Base-by-base conservation (phyloP, 2,113 vertebrate genomes). In the Scophthalmus maximus region DNA sequence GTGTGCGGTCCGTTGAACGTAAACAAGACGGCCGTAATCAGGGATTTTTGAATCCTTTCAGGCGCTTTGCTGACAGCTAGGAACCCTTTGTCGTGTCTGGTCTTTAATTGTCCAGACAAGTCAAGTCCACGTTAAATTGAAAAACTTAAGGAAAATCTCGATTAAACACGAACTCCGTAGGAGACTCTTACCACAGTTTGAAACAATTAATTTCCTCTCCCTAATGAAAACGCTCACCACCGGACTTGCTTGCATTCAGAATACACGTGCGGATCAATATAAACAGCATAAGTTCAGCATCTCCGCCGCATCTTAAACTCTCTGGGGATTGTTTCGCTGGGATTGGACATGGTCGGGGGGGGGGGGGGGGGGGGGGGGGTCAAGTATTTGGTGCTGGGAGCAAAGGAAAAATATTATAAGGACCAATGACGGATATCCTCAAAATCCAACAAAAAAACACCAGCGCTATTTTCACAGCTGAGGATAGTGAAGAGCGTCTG, bases 401-500 rank as follows among this genome's bases (percentile, higher is more conserved):
- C 11, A 25, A 79, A 63, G 36, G 32, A 44, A 66, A 25, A n/a
- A 57, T 63, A 73, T 78, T 74, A 65, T 40, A 57, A 6, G 10
- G 64, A 58, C 64, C 71, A 55, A 20, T 68, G 70, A 78, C 30
- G 50, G 82, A 77, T 73, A 83, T 73, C 38, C 75, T n/a, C 32
- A 27, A 69, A 79, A 88, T 58, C 61, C 52, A 53, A 2, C 42
- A 75, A 66, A 83, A 81, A 70, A 85, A 78, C 69, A 83, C 11
- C 6, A 4, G 34, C 32, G 26, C 17, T 92, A 80, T 90, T 93
- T 93, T 88, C 78, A 86, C 92, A 93, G 91, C 90, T 92, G 88
- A 87, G 60, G 75, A 64, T 50, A 17, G 56, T 74, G 53, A 72
- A 55, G 63, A 64, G 64, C 14, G n/a, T 5, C 29, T 15, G 30